Evolutionary conservation across 2,888 invertebrate genomes (phyloP), one percentile per base, ranked within the genome.

Genomic region (Caradrina kadenii): DNA sequence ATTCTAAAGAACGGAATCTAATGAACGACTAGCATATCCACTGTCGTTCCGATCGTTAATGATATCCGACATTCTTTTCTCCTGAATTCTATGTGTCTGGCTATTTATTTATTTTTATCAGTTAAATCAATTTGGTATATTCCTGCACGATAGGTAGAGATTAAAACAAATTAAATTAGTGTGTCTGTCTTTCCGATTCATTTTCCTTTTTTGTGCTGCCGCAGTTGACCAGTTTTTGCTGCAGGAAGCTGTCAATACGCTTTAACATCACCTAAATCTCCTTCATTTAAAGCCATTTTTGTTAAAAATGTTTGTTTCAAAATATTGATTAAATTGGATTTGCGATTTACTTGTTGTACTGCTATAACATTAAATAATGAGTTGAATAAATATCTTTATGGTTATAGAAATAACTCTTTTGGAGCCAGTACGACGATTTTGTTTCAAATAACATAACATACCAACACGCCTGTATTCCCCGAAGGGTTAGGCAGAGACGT

Each of bases 21-120:
- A 74, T 66, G 74, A 66, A 66, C 31, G 58, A 42, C 19, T 49
- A 3, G 75, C 22, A 66, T 74, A 66, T 74, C 58, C 55, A 68
- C 21, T 50, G 68, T 55, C 54, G 10, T 45, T 49, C 0, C n/a
- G 15, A 50, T 50, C 22, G 26, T 50, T 56, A 75, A 68, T 8
- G 1, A 68, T 53, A 68, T 75, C 45, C 22, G 60, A 73, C 76
- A 42, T 69, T 73, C 2, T 42, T 50, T 61, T 17, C 21, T 48
- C 19, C 45, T 59, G 54, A 49, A 55, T 45, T 73, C 35, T 35
- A 31, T 68, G 7, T 45, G 7, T 60, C n/a, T 45, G 26, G 26
- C 26, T 26, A 26, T 26, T 26, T 26, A 26, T 26, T 26, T 26
- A 26, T 26, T 26, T 26, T 26, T 4, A 26, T 26, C 26, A 26